Conservation (phyloP, 2,113 vertebrate species). For the Psophia crepitans region DNA sequence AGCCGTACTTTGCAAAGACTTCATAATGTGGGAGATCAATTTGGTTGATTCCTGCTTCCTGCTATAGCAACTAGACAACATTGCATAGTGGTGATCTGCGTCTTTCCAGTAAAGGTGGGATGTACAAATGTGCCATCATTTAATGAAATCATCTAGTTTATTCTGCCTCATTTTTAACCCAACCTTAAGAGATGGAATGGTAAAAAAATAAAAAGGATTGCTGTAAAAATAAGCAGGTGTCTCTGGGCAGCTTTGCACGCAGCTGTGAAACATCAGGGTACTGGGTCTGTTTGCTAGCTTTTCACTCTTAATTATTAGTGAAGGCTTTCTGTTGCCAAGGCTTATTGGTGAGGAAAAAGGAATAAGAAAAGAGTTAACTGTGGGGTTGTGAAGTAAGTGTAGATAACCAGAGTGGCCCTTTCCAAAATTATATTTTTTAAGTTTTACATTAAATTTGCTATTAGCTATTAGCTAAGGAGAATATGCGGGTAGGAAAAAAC, state of each 20-base stretch:
- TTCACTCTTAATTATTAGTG: neutral
- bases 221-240: constrained; percentile 24
- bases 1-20: neutral
- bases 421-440: neutral
- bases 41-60: neutral
- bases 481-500: neutral
- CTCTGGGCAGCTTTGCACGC: neutral
- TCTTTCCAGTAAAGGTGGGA: neutral
- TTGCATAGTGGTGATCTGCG: neutral
- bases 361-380: neutral
- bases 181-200: neutral
- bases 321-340: neutral
- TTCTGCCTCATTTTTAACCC: neutral
- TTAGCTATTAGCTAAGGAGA: neutral
- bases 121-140: neutral
- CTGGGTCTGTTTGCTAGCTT: neutral
- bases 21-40: neutral
- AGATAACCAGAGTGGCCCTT: neutral
- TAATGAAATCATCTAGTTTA: neutral
- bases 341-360: neutral
- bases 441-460: neutral
- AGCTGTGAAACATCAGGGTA: constrained; percentile 3
- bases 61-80: neutral
- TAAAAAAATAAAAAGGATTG: neutral
- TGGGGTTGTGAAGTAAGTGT: neutral